These are phyloP conservation scores for Hydrotaea diabolus DNA, from an alignment of 2,888 invertebrate species.

Conservation along the genomic window DNA sequence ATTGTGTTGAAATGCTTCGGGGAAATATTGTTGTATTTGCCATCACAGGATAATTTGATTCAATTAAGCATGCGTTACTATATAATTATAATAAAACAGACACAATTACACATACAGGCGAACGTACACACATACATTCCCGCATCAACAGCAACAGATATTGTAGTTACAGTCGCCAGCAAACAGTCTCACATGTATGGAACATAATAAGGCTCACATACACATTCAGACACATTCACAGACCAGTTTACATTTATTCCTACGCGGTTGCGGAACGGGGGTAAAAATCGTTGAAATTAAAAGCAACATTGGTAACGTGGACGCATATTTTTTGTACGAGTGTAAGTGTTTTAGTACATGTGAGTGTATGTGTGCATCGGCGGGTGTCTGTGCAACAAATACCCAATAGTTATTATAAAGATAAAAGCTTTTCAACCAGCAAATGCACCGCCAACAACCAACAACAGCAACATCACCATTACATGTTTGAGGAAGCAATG, in stretches of 20 bases:
- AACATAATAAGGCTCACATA: conserved; percentile 29
- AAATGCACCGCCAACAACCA: background rate
- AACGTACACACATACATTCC: too few relatives aligned
- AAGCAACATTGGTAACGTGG: background rate
- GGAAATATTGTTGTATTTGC: conserved; percentile 60
- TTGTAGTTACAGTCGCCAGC: background rate
- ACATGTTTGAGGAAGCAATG: background rate
- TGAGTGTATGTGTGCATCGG: conserved; percentile 1
- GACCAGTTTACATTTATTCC: too few relatives aligned
- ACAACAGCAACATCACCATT: conserved; percentile 11
- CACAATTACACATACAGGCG: conserved; percentile 23
- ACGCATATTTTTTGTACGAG: background rate
- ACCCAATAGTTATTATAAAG: conserved; percentile 37
- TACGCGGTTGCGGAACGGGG: too few relatives aligned
- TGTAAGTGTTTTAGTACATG: conserved; percentile 22
- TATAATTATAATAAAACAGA: conserved; percentile 66
- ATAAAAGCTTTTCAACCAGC: conserved; percentile 22
- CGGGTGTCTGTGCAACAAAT: background rate
- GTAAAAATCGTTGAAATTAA: conserved; percentile 14
- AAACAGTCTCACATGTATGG: background rate
- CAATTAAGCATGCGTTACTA: conserved; percentile 69
- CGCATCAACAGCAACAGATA: background rate
- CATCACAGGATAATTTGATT: conserved; percentile 68
- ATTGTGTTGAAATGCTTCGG: conserved; percentile 71
- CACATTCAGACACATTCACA: conserved; percentile 38